Percentiles rank a stretch among this genome's conserved stretches.
Conservation (phyloP, 2,113 vertebrate genomes). For the Pseudonaja textilis region DNA sequence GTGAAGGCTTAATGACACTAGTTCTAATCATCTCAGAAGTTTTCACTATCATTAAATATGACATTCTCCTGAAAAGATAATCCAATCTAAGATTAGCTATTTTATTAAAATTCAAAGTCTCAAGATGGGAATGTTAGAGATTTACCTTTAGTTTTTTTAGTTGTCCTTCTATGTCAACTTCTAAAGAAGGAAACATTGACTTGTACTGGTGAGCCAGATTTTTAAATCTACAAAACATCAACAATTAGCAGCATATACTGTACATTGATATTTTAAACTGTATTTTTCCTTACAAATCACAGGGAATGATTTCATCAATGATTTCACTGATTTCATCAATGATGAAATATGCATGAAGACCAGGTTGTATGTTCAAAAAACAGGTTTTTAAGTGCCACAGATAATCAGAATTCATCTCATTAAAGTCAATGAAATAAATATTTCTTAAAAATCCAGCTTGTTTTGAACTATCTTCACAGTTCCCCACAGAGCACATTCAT, state of each 20-base stretch:
- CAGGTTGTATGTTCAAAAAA: not conserved
- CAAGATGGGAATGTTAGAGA: not conserved
- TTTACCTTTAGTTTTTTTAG: constrained; percentile 89
- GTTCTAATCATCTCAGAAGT: not conserved
- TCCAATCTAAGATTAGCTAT: not conserved
- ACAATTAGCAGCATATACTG: not conserved
- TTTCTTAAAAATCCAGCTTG: not conserved
- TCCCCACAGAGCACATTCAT: not conserved
- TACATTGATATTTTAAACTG: not conserved
- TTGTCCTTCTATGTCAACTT: constrained; percentile 86
- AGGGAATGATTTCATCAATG: not conserved
- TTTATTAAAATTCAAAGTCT: not conserved
- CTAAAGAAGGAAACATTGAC: constrained; percentile 90
- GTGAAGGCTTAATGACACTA: not conserved
- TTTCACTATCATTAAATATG: not conserved
- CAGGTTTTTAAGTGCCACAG: not conserved
- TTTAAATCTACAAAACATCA: constrained; percentile 82
- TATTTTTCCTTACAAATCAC: constrained; percentile 3
- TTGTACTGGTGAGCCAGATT: constrained; percentile 90
- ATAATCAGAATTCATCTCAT: not conserved
- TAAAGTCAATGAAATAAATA: not conserved
- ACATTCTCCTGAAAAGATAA: not conserved
- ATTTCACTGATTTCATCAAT: not conserved
- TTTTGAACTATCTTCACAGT: not conserved
- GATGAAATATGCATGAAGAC: constrained; percentile 3